Evolutionary conservation across 2,797 vertebrate genomes (phyloP).

Genomic region (Ibycter americanus): DNA sequence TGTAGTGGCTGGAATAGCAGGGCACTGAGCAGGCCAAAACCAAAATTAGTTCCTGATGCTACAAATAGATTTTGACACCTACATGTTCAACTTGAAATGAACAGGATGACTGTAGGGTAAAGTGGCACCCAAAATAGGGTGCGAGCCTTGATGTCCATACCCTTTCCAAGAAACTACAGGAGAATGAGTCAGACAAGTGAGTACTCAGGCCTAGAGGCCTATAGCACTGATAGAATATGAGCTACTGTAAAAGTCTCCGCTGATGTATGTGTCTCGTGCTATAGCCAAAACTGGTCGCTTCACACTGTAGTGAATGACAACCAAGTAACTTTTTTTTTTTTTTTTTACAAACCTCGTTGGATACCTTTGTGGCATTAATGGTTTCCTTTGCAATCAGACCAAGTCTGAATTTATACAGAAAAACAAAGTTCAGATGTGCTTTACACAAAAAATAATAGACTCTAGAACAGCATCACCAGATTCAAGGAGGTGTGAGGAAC

Average conservation of each 20-base stretch:
- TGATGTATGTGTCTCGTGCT: not conserved
- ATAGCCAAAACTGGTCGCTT: not conserved
- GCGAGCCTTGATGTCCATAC: not conserved
- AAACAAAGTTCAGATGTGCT: not conserved
- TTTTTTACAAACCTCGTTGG: not conserved
- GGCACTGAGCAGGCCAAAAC: not conserved
- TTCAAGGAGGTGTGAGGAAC: not conserved
- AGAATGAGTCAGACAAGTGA: not conserved
- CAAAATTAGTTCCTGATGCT: not conserved
- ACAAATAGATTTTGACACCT: not conserved
- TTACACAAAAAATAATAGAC: not conserved
- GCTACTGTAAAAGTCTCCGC: not conserved
- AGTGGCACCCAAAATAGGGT: not conserved
- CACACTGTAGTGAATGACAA: not conserved
- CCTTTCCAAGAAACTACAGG: not conserved
- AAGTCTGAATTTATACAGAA: not conserved
- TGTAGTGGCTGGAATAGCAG: not conserved
- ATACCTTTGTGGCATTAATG: not conserved
- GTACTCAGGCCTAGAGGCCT: not conserved
- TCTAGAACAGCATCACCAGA: not conserved
- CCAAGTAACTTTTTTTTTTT: not conserved
- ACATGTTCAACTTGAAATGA: not conserved
- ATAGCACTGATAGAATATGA: not conserved
- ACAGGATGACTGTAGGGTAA: not conserved
- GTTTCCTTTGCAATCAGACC: not conserved